A percentile compares a stretch with the other conserved stretches of the same genome.
These are phyloP conservation scores for Rhinatrema bivittatum DNA, from an alignment of 2,797 vertebrate genomes.

Conservation along the genomic window DNA sequence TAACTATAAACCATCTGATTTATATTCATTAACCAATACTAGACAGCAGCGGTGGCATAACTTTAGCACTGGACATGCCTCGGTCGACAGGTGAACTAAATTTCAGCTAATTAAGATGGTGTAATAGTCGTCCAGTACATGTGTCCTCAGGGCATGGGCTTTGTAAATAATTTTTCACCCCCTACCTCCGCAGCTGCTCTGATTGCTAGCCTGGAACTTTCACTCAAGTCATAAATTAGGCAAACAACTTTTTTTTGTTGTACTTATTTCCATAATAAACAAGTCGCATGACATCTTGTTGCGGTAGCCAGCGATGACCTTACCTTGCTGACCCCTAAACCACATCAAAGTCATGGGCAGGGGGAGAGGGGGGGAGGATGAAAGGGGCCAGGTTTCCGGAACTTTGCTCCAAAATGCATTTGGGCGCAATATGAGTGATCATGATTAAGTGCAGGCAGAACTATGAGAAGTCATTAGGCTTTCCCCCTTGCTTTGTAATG, in stretches of 20 bases:
- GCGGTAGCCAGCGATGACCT: accelerated
- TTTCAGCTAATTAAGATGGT: constrained; percentile 67
- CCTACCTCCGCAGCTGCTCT: constrained; percentile 22
- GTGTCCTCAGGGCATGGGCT: constrained; percentile 57
- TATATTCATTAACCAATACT: constrained; percentile 75
- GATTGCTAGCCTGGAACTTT: constrained; percentile 27
- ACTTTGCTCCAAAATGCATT: too few species aligned
- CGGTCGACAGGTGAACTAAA: constrained; percentile 53
- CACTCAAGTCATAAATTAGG: constrained; percentile 19
- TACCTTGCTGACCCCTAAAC: neutral
- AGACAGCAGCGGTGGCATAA: constrained; percentile 53
- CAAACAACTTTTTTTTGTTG: constrained; percentile 9
- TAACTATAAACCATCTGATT: constrained; percentile 78
- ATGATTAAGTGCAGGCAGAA: too few species aligned
- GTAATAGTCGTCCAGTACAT: constrained; percentile 71
- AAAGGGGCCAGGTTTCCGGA: too few species aligned
- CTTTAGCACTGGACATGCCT: constrained; percentile 58
- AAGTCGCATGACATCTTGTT: neutral
- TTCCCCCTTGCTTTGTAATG: too few species aligned
- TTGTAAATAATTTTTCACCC: constrained; percentile 61
- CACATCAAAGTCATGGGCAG: accelerated
- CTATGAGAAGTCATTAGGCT: too few species aligned
- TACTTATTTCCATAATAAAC: neutral
- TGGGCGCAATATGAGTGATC: too few species aligned
- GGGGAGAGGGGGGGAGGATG: neutral